Base-by-base conservation (phyloP, 2,113 vertebrate genomes). In the Lethenteron reissneri region DNA sequence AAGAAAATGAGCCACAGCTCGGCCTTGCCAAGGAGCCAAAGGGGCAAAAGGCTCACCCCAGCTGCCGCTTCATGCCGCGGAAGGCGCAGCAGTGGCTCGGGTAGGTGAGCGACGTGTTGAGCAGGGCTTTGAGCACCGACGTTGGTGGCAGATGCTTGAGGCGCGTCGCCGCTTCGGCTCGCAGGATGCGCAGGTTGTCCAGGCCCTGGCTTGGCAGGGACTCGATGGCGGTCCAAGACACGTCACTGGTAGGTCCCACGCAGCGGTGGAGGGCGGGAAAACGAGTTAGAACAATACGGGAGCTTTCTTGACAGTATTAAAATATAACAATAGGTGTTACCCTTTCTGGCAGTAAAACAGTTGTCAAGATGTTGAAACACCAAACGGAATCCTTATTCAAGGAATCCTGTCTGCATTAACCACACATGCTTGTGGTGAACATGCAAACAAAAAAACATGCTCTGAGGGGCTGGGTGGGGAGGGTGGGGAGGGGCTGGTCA, bases 61-160 rank as follows among this genome's bases (percentile, higher is more conserved):
- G 74, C 81, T 86, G 83, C 82, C 81, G 76, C 60, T 11, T 68
- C 58, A 57, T 56, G 70, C 84, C 84, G 56, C 80, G 72, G 76
- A 97, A 91, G 41, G 88, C 86, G 73, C 92, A 99, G 79, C 92
- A 99, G 77, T 99, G 94, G 70, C 90, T 94, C 13, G 87, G 81
- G 76, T 95, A 99, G 12, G 94, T 96, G 77, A 99, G 85, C 71
- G 83, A 83, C 78, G 89, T 88, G 58, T 87, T 80, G 15, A 77
- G 74, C 58, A 99, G 84, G 57, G 82, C 78, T 41, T 79, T 77
- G 76, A 95, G 89, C 70, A 81, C 84, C 58, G 84, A 83, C 75
- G 84, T 79, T 14, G 79, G 83, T 62, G 94, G 92, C 72, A 99
- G 83, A 70, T 83, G 84, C 80, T 87, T 95, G 70, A 97, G 83